Evolutionary conservation across 2,113 vertebrate species (phyloP).

Genomic region (Parotia lawesii): DNA sequence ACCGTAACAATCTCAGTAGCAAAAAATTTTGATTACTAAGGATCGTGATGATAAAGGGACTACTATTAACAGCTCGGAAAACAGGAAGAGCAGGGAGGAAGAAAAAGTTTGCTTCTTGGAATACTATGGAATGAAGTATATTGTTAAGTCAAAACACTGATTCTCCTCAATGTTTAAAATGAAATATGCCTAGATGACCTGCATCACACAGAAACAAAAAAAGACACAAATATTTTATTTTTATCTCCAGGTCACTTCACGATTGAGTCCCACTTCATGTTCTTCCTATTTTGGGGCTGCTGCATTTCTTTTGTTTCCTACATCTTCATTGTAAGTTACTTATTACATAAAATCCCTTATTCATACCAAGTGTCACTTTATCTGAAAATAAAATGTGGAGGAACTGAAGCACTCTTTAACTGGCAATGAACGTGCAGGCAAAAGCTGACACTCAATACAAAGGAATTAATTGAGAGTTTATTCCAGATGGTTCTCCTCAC

Average conservation of each 20-base stretch:
- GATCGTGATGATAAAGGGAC: background rate
- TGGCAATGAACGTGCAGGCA: conserved; percentile 46
- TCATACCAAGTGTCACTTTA: background rate
- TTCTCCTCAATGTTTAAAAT: background rate
- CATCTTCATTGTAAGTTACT: background rate
- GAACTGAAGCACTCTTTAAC: background rate
- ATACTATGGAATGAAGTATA: background rate
- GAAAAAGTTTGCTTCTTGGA: background rate
- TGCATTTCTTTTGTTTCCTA: background rate
- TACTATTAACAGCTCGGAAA: background rate
- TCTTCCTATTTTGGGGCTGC: background rate
- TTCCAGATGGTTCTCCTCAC: conserved; percentile 77
- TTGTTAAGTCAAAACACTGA: background rate
- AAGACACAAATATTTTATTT: background rate
- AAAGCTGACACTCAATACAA: conserved; percentile 72
- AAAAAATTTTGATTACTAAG: background rate
- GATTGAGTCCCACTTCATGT: background rate
- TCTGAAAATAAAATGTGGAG: background rate
- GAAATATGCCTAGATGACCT: background rate
- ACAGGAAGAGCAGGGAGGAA: background rate
- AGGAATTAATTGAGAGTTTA: conserved; percentile 80
- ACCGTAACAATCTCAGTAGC: background rate
- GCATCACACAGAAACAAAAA: background rate
- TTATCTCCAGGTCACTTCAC: background rate
- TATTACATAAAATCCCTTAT: background rate